Evolutionary conservation across 2,888 invertebrate genomes (phyloP).

Genomic region (Zhengitettix transpicula): DNA sequence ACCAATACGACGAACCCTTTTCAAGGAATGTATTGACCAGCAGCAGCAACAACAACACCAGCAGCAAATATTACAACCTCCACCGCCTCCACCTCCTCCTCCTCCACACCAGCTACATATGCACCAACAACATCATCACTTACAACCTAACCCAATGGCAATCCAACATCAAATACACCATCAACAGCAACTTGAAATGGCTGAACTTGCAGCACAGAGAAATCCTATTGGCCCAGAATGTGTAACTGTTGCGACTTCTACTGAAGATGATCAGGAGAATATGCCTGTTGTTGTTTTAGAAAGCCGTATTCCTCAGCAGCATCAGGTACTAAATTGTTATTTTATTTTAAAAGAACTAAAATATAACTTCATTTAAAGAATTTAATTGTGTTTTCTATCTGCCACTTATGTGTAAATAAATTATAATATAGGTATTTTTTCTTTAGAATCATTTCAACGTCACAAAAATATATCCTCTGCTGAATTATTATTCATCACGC

Average conservation of each 20-base stretch:
- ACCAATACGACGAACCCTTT: conserved; percentile 9
- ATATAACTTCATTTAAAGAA: no score
- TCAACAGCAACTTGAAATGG: background rate
- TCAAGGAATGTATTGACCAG: conserved; percentile 8
- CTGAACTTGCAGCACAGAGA: background rate
- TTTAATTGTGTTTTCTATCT: no score
- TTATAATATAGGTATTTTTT: no score
- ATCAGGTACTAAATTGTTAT: background rate
- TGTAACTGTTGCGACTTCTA: conserved; percentile 18
- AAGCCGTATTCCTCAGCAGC: background rate
- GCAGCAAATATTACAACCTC: conserved; percentile 3
- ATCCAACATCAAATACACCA: background rate
- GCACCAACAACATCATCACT: background rate
- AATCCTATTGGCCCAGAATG: conserved; percentile 8
- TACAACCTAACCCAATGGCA: background rate
- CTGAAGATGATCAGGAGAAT: conserved; percentile 17
- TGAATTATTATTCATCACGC: no score
- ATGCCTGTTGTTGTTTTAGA: conserved; percentile 12
- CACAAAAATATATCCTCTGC: no score
- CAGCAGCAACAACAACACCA: conserved; percentile 6
- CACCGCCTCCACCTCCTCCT: background rate
- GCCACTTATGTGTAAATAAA: no score
- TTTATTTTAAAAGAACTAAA: no score
- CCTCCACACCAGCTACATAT: conserved; percentile 5
- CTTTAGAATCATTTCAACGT: no score